Evolutionary conservation across 2,888 invertebrate species (phyloP), one percentile per base, ranked within the genome.

Genomic region (Ametastegia equiseti): DNA sequence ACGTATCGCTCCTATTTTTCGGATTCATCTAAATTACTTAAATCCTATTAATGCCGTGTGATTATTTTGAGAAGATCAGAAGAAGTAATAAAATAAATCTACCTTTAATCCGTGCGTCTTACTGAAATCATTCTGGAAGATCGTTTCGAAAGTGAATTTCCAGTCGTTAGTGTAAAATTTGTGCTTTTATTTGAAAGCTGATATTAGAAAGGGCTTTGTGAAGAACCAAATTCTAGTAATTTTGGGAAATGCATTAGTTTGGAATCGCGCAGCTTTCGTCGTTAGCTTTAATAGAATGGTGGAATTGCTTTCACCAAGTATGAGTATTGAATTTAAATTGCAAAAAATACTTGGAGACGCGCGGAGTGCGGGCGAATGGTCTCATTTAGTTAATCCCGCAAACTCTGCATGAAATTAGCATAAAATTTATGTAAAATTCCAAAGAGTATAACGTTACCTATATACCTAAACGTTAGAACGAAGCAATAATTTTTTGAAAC

Each of bases 271-370:
- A 19, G 23, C 39, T 7, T 67, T 67, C 65, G 36, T 19, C 65
- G 39, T 7, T 23, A 4, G 65, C 19, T 67, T 19, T 67, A 39
- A 67, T 67, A 36, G n/a, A 67, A 67, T 67, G 9, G 19, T 5
- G 19, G 39, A 19, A 67, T 67, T 67, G 39, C 65, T 39, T 67
- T 67, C n/a, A 11, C 23, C 36, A 75, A 15, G 30, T 27, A 39
- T 71, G 71, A 60, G 78, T 78, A 78, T 78, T 63, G 60, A 78
- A 78, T 78, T 63, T 78, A 42, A 60, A 57, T 42, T 15, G 63
- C 27, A 60, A 63, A 60, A 78, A 78, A 57, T 42, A 36, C 1
- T 23, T 60, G n/a, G 60, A 4, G 39, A 60, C n/a, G n/a, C n/a
- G n/a, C n/a, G n/a, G n/a, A n/a, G n/a, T n/a, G n/a, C n/a, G n/a